Percentiles rank a stretch among this genome's conserved stretches.
Evolutionary conservation across 2,888 invertebrate species (phyloP).

Genomic region (Drosophila hamatofila): DNA sequence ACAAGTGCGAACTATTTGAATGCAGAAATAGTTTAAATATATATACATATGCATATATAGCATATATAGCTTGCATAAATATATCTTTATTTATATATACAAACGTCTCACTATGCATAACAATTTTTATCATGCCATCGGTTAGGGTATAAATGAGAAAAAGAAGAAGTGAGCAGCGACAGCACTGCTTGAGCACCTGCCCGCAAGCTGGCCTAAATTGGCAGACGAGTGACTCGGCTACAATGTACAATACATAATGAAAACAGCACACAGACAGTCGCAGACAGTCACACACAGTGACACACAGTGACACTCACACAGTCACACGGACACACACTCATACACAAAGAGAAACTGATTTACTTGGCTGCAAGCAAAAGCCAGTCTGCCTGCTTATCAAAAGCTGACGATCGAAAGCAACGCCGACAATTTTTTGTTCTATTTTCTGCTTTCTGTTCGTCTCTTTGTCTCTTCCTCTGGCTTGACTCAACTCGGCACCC

Average conservation of each 20-base stretch:
- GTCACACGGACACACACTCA: neutral
- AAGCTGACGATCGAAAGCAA: constrained; percentile 65
- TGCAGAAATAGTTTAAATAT: neutral
- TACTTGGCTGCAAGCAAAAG: constrained; percentile 42
- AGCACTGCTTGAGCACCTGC: constrained; percentile 44
- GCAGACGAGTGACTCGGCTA: constrained; percentile 37
- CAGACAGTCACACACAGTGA: neutral
- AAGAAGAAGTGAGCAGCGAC: constrained; percentile 13
- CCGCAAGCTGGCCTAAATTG: constrained; percentile 63
- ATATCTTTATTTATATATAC: neutral
- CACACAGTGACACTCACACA: constrained; percentile 15
- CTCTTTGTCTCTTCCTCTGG: constrained; percentile 4
- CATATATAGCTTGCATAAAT: neutral
- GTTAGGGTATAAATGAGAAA: constrained; percentile 5
- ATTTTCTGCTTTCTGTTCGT: constrained; percentile 26
- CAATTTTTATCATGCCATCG: neutral
- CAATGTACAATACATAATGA: constrained; percentile 55
- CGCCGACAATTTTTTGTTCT: constrained; percentile 36
- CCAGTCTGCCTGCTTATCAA: constrained; percentile 57
- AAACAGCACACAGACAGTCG: constrained; percentile 25
- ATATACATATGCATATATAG: neutral
- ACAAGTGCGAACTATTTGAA: neutral
- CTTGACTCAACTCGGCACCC: neutral
- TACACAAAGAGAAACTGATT: constrained; percentile 31
- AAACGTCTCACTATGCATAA: neutral